These are phyloP conservation scores for Zosterops pallidus DNA, from an alignment of 2,113 vertebrate species.

Conservation along the genomic window DNA sequence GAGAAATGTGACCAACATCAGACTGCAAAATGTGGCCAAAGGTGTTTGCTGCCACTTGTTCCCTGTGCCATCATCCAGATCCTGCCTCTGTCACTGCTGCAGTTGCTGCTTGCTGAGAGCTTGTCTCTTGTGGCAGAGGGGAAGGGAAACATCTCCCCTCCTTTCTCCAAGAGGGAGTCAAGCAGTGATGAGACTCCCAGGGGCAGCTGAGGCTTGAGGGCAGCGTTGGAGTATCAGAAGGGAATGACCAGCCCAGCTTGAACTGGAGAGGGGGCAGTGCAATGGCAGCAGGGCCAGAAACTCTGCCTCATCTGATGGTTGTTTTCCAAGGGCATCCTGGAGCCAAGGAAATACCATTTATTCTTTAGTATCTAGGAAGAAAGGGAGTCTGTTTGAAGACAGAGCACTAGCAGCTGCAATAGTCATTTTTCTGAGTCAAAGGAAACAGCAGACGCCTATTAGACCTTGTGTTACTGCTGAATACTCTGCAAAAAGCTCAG, in stretches of 20 bases:
- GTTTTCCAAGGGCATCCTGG: not conserved
- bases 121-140: not conserved
- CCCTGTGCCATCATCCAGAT: rapidly evolving
- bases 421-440: not conserved
- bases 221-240: rapidly evolving
- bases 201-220: not conserved
- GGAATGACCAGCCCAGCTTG: not conserved
- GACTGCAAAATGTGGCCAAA: not conserved
- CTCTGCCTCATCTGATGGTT: not conserved
- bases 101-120: not conserved
- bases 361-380: not conserved
- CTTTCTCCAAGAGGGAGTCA: not conserved
- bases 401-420: not conserved
- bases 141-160: not conserved
- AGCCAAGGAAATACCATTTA: not conserved
- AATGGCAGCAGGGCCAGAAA: not conserved
- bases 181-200: not conserved
- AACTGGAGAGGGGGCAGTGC: not conserved
- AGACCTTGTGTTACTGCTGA: not conserved
- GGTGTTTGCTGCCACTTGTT: not conserved
- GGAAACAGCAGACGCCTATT: not conserved
- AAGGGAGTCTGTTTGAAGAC: not conserved
- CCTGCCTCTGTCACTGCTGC: not conserved
- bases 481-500: not conserved
- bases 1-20: not conserved